Percentiles rank a stretch among this genome's conserved stretches.
These are phyloP conservation scores for Macropus fuliginosus DNA, from an alignment of 2,797 vertebrate genomes.

Conservation along the genomic window DNA sequence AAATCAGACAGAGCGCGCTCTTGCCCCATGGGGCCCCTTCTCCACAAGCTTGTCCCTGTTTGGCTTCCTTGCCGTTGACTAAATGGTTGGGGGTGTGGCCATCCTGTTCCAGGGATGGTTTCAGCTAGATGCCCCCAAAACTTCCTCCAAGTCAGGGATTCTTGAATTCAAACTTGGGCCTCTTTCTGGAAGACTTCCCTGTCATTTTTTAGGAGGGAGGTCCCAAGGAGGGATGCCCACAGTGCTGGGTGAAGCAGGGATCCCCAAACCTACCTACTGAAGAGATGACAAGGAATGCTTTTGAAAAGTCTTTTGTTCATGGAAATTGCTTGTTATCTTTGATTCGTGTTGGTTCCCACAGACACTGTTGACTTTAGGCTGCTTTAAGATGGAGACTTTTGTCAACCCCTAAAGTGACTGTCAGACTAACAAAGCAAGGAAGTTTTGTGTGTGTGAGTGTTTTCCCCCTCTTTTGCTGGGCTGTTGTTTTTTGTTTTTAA, in stretches of 20 bases:
- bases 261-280: background rate
- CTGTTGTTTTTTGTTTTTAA: constrained; percentile 76
- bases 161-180: background rate
- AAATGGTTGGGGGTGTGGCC: background rate
- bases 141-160: background rate
- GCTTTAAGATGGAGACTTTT: constrained; percentile 79
- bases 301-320: constrained; percentile 74
- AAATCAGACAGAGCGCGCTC: constrained; percentile 64
- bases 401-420: constrained; percentile 81
- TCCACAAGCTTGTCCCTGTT: constrained; percentile 11
- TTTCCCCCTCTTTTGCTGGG: constrained; percentile 42
- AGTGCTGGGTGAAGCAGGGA: background rate
- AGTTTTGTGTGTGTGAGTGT: constrained; percentile 67
- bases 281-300: constrained; percentile 39
- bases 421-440: constrained; percentile 81
- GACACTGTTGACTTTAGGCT: constrained; percentile 79
- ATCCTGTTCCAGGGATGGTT: background rate
- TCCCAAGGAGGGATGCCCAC: background rate
- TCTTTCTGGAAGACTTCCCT: background rate
- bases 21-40: constrained; percentile 58
- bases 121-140: background rate
- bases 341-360: constrained; percentile 78
- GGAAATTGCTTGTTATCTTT: constrained; percentile 79
- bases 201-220: background rate
- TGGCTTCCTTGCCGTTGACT: background rate